Conservation (phyloP, 2,888 invertebrate species). For the Bibio marci region DNA sequence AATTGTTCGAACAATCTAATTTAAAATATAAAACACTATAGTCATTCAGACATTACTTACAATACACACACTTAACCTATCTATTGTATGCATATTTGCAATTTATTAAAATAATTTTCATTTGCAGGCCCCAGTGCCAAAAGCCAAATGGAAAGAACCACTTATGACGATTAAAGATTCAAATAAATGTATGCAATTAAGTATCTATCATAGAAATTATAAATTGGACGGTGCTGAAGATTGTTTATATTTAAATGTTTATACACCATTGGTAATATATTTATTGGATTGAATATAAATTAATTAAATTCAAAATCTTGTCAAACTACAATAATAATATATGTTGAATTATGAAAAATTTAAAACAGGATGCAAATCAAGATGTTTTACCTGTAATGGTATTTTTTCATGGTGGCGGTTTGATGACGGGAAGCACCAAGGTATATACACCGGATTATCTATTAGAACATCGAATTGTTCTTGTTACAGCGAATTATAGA, state of each 20-base stretch:
- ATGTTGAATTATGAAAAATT: too few species aligned
- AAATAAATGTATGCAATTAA: slow-evolving; percentile 2
- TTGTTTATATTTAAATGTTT: slow-evolving; percentile 8
- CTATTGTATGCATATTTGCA: too few species aligned
- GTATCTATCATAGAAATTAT: not conserved
- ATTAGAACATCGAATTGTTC: slow-evolving; percentile 20
- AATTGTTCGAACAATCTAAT: too few species aligned
- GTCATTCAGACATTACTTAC: too few species aligned
- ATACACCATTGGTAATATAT: slow-evolving; percentile 4
- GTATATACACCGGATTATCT: slow-evolving; percentile 25
- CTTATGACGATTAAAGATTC: not conserved
- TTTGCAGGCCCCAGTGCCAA: slow-evolving; percentile 11
- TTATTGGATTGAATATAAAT: too few species aligned
- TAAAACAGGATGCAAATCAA: too few species aligned
- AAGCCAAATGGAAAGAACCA: not conserved
- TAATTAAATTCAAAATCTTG: not conserved
- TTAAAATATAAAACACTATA: too few species aligned
- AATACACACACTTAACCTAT: too few species aligned
- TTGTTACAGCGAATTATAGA: slow-evolving; percentile 22
- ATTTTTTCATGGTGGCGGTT: slow-evolving; percentile 30
- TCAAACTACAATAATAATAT: not conserved
- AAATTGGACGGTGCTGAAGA: slow-evolving; percentile 6
- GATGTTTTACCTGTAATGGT: slow-evolving; percentile 20
- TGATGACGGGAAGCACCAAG: slow-evolving; percentile 34
- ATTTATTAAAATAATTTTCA: too few species aligned